phyloP scores from a whole-genome alignment of 2,113 vertebrate species.

The Capreolus pygargus region DNA sequence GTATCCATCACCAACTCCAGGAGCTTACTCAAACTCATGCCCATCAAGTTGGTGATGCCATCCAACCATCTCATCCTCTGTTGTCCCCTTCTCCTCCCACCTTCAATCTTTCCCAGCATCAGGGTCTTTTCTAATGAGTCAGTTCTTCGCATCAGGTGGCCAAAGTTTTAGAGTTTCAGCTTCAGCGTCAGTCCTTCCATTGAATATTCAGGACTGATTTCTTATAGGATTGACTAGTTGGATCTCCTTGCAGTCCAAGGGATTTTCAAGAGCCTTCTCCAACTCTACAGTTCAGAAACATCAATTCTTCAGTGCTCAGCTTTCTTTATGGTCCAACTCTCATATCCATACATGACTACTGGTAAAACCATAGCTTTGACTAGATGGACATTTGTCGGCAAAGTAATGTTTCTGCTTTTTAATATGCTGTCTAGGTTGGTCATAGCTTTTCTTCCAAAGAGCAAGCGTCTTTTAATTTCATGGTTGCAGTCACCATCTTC shows the following conservation, averaged over 20 bases:
- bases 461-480: not conserved
- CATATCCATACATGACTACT: not conserved
- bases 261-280: not conserved
- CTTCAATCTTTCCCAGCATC: not conserved
- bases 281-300: not conserved
- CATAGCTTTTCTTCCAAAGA: not conserved
- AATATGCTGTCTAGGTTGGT: not conserved
- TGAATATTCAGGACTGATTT: not conserved
- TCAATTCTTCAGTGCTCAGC: not conserved
- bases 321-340: not conserved
- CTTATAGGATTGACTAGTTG: not conserved
- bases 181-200: not conserved
- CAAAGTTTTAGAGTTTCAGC: not conserved
- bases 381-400: not conserved
- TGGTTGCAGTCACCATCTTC: not conserved
- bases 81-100: rapidly evolving
- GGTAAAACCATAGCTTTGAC: not conserved
- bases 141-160: not conserved
- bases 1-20: not conserved
- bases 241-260: not conserved
- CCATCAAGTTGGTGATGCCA: not conserved
- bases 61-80: not conserved
- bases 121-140: not conserved
- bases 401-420: not conserved
- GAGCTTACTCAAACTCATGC: not conserved